Conservation (phyloP, 1,140 invertebrate species). For the Brachionus asplanchnoidis region DNA sequence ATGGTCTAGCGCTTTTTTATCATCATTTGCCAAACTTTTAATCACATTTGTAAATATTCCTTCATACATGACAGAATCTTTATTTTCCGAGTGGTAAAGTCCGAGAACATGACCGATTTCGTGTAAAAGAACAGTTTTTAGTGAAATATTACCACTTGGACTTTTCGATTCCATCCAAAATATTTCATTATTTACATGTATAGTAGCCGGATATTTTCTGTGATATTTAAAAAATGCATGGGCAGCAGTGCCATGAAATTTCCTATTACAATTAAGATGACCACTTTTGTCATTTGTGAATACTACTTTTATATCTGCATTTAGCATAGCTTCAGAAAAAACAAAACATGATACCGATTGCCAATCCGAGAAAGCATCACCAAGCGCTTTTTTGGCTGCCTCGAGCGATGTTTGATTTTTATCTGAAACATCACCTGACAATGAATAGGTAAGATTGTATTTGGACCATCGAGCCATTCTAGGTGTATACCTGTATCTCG, state of each 20-base stretch:
- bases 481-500: background rate
- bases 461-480: background rate
- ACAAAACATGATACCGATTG: background rate
- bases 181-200: slow-evolving; percentile 37
- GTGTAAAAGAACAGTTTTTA: slow-evolving; percentile 34
- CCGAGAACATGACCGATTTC: slow-evolving; percentile 35
- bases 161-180: slow-evolving; percentile 30
- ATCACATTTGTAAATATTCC: slow-evolving; percentile 33
- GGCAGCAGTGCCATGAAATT: slow-evolving; percentile 30
- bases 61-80: slow-evolving; percentile 20
- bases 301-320: background rate
- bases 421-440: slow-evolving; percentile 13
- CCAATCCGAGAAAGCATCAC: slow-evolving; percentile 3
- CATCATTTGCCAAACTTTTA: background rate
- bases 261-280: background rate
- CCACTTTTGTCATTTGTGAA: slow-evolving; percentile 14
- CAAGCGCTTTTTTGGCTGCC: background rate
- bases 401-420: background rate
- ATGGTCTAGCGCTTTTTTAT: background rate
- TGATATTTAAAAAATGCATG: slow-evolving; percentile 26
- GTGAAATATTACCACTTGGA: slow-evolving; percentile 14
- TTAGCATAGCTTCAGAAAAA: background rate
- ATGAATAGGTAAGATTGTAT: background rate
- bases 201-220: slow-evolving; percentile 12
- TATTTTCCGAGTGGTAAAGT: background rate